Base-by-base conservation (phyloP, 2,113 vertebrate species). In the Chelonoidis abingdonii region DNA sequence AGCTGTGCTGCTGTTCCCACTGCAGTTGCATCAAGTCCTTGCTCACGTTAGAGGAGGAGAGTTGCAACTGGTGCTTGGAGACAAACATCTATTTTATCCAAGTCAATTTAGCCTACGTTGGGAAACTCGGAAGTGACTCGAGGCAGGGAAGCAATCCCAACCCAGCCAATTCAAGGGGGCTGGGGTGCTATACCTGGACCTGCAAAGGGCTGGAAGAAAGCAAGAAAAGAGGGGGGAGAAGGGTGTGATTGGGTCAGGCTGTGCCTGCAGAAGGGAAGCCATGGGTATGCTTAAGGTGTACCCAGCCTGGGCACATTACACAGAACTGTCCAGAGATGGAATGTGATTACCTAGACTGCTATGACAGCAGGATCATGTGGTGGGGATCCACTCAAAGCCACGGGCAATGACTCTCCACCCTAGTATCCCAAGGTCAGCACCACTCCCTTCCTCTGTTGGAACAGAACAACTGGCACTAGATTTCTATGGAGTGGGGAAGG, bases 11-110 rank as follows among this genome's bases (percentile, higher is more conserved):
- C 94, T 75, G 79, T 29, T 85, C 86, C 82, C 85, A 89, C 83
- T 85, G 92, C 91, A 92, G 65, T 5, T 79, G 82, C 80, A 69
- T 56, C 79, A 41, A 93, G 92, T 79, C 86, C 47, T 88, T 88
- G 59, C 1, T 91, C 80, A 7, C 89, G 84, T 86, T 16, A 25
- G 22, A 35, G 65, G 65, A 84, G 47, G 81, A 92, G 86, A 24
- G 19, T 47, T 6, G 54, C 47, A 38, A 13, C 12, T 75, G 31
- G 78, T 57, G 29, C 4, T 24, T 81, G 57, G 89, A n/a, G 91
- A 88, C 91, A 95, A 90, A 88, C 72, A 0, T 1, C 78, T 78
- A n/a, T 95, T 94, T 92, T 88, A 96, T 89, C 0, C 5, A 53
- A 87, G 54, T 54, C 41, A 56, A 56, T 13, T 75, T 50, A 78